Percentiles rank a stretch among this genome's conserved stretches.
Evolutionary conservation across 2,797 vertebrate genomes (phyloP).

Genomic region (Cyprinella venusta): DNA sequence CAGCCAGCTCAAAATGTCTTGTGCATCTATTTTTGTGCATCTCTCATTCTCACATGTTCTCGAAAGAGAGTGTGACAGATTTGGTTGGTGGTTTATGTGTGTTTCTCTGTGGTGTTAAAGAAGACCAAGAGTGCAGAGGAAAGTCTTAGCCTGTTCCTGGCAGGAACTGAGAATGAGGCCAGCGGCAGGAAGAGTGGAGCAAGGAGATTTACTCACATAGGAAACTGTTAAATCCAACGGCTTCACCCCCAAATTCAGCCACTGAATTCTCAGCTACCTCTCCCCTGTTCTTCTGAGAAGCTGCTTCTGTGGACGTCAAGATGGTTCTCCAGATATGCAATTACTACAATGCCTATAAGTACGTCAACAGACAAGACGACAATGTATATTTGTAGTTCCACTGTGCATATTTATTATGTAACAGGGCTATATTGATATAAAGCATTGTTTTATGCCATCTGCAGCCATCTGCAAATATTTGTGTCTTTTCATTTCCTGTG

Average conservation of each 20-base stretch:
- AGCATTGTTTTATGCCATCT: slow-evolving; percentile 35
- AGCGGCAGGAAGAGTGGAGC: slow-evolving; percentile 54
- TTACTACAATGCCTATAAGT: not conserved
- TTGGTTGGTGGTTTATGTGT: slow-evolving; percentile 33
- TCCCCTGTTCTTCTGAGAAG: slow-evolving; percentile 19
- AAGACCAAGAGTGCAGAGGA: slow-evolving; percentile 28
- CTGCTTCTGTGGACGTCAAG: slow-evolving; percentile 1
- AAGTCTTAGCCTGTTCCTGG: slow-evolving; percentile 50
- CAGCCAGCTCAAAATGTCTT: not conserved
- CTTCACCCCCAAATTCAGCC: slow-evolving; percentile 30
- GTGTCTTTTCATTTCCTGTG: slow-evolving; percentile 48
- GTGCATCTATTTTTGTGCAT: not conserved
- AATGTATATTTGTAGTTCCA: not conserved
- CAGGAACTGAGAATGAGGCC: slow-evolving; percentile 52
- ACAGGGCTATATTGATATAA: not conserved
- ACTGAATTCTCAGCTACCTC: slow-evolving; percentile 21
- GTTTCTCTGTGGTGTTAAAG: slow-evolving; percentile 23
- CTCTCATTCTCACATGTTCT: not conserved
- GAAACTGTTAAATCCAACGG: slow-evolving; percentile 60
- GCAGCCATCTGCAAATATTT: slow-evolving; percentile 47
- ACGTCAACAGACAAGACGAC: not conserved
- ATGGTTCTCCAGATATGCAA: not conserved
- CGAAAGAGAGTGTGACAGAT: not conserved
- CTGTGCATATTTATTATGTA: not conserved
- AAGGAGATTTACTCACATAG: slow-evolving; percentile 55